These are phyloP conservation scores for Saguinus imperator DNA, from an alignment of 2,113 vertebrate species.

Conservation along the genomic window DNA sequence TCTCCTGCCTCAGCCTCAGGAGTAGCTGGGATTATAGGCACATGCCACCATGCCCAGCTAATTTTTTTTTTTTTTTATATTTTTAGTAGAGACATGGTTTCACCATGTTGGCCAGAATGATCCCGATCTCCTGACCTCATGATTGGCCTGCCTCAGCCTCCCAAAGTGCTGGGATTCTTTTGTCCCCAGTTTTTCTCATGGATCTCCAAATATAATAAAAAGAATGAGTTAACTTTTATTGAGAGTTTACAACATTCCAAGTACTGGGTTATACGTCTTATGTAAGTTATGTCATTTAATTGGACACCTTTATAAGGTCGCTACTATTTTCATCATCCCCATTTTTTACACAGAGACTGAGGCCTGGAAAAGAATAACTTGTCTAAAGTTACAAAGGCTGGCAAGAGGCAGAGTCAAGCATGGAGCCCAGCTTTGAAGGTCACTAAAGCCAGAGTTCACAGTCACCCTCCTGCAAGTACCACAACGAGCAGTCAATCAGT, in stretches of 20 bases:
- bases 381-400: background rate
- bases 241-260: background rate
- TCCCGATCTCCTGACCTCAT: no score
- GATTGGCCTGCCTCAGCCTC: no score
- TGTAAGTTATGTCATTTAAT: background rate
- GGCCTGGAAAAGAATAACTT: background rate
- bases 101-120: no score
- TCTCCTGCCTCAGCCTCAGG: no score
- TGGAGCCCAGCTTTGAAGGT: background rate
- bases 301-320: background rate
- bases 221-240: background rate
- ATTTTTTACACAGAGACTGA: background rate
- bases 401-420: background rate
- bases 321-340: background rate
- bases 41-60: no score
- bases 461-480: background rate
- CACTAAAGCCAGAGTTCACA: background rate
- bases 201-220: constrained; percentile 8
- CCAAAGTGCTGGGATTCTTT: background rate
- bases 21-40: no score
- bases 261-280: background rate
- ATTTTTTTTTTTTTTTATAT: no score
- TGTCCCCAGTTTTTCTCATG: background rate
- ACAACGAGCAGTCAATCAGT: background rate
- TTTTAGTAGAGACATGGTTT: no score